Base-by-base conservation (phyloP, 2,888 invertebrate species). In the Buathra laborator region DNA sequence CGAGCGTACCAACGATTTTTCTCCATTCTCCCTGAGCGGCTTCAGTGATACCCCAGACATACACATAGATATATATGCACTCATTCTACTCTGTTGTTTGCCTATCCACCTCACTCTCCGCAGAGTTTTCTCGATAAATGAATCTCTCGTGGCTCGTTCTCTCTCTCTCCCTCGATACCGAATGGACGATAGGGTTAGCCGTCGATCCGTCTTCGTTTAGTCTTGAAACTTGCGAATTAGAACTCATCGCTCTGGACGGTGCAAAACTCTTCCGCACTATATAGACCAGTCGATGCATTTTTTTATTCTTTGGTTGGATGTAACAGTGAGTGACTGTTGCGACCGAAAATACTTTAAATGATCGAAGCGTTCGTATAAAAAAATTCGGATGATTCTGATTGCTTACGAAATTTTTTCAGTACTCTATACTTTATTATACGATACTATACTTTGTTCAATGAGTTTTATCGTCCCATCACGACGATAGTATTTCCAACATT, bases 1-100 rank as follows among this genome's bases (percentile, higher is more conserved):
- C 83, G 83, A 74, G 46, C 83, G 83, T 83, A 19, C 24, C 32
- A 53, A 59, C 83, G 64, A 83, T 83, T 83, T 79, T 79, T 83
- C 83, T 83, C 66, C 70, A 75, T 83, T 83, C 53, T 44, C 51
- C 70, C 51, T 62, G 9, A 46, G 48, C 48, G 56, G 77, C 67
- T 24, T 62, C 64, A 12, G 44, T 24, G n/a, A 56, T 43, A 43
- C 56, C 56, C 76, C 43, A n/a, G 5, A 51, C 51, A 43, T n/a
- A 72, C 19, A 71, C 43, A 62, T 37, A 66, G n/a, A 53, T 44
- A 67, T 74, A 48, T 56, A 68, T 62, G 37, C 72, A 74, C 70
- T 56, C 67, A 12, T 72, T 67, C 62, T 62, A 53, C 68, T 66
- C 64, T 64, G 83, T 79, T 75, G 78, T 83, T 83, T 32, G 66